Evolutionary conservation across 2,888 invertebrate species (phyloP).

Genomic region (Drosophila greeni): DNA sequence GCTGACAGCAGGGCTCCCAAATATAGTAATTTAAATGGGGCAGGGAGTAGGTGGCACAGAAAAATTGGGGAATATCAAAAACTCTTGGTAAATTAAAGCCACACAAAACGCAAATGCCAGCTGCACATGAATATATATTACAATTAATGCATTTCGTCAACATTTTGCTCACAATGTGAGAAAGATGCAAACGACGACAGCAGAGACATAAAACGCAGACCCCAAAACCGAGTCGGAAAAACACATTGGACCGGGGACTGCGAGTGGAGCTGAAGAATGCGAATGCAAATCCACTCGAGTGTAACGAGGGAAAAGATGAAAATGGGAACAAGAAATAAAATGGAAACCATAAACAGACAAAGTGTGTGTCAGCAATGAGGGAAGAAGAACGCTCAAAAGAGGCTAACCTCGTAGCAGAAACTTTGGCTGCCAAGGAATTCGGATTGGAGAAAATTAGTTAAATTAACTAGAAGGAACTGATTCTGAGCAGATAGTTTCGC

Average conservation of each 20-base stretch:
- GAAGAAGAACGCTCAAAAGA: background rate
- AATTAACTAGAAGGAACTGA: constrained; percentile 4
- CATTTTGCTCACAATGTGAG: constrained; percentile 40
- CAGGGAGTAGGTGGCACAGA: background rate
- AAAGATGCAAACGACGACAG: constrained; percentile 30
- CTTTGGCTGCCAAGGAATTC: background rate
- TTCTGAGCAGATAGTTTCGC: background rate
- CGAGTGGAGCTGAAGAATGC: constrained; percentile 18
- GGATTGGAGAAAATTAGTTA: constrained; percentile 16
- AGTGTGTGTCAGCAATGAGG: constrained; percentile 14
- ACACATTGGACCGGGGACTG: constrained; percentile 1
- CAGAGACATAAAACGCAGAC: constrained; percentile 39
- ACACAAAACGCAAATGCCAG: constrained; percentile 28
- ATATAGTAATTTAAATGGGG: constrained; percentile 1
- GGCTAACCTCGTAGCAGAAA: background rate
- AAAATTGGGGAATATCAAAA: constrained; percentile 9
- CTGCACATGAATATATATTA: constrained; percentile 45
- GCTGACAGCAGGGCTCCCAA: constrained; percentile 11
- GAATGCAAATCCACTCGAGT: constrained; percentile 37
- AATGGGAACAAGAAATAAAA: constrained; percentile 22
- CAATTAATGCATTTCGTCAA: constrained; percentile 58
- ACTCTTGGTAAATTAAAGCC: constrained; percentile 44
- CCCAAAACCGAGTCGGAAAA: constrained; percentile 8
- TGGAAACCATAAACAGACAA: constrained; percentile 39
- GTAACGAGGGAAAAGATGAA: constrained; percentile 19